phyloP scores from a whole-genome alignment of 2,888 invertebrate genomes.

The Dromius quadrimaculatus region DNA sequence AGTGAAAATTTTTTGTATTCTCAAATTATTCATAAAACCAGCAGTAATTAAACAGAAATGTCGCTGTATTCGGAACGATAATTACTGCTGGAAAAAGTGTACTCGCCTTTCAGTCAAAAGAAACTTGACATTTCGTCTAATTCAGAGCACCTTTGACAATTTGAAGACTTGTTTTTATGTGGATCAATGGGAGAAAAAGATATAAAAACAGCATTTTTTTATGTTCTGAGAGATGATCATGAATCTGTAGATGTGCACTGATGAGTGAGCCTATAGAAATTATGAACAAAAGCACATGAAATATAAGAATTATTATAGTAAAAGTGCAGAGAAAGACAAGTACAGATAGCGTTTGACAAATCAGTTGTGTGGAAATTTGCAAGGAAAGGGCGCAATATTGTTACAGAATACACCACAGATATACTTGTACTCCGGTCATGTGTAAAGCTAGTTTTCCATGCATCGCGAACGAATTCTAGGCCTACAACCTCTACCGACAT shows the following conservation, averaged over 20 bases:
- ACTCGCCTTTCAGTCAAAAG: constrained; percentile 13
- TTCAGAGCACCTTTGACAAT: constrained; percentile 5
- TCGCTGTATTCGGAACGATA: constrained; percentile 5
- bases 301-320: no score
- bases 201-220: constrained; percentile 12
- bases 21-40: background rate
- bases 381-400: no score
- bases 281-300: no score
- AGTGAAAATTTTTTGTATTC: background rate
- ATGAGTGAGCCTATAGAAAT: no score
- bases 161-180: background rate
- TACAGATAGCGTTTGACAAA: background rate
- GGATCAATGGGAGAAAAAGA: constrained; percentile 1
- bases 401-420: no score
- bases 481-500: no score
- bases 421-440: no score
- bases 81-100: constrained; percentile 10
- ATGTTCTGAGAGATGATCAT: constrained; percentile 5
- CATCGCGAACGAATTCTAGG: no score
- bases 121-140: constrained; percentile 4
- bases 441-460: no score
- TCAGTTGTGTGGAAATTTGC: background rate
- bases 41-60: constrained; percentile 8
- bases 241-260: no score
- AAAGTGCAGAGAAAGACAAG: no score